Base-by-base conservation (phyloP, 2,888 invertebrate species). In the Trachelus iudaicus region DNA sequence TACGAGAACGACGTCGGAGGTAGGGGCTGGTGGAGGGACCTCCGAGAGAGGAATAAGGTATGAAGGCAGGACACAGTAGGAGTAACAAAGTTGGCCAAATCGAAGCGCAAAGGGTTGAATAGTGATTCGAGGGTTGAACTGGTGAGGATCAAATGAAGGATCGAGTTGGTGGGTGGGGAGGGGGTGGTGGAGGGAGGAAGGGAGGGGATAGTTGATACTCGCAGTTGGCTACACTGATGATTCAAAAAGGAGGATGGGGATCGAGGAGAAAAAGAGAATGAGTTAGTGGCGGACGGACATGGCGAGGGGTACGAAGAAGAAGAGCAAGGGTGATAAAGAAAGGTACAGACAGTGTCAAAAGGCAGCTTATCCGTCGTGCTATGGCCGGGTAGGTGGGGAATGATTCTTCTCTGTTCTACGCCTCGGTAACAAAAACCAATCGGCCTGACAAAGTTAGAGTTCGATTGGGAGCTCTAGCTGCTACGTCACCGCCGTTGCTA, bases 391-490 rank as follows among this genome's bases (percentile, higher is more conserved):
- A 9, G 34, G 1, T 23, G 56, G 23, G 15, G 15, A 6, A 56
- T 56, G 23, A 56, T 23, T 56, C 40, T 83, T 81, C 81, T 76
- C 79, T 80, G 83, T 15, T 33, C 81, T 82, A 79, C 79, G 81
- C 77, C 79, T 82, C 37, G 79, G 80, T 73, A 83, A 84, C 83
- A 84, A 86, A 86, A 85, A 86, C 82, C 86, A 86, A 86, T 86
- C 86, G 83, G 83, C 82, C 84, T 85, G 85, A 86, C 86, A 85
- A 86, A 85, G 86, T 86, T 86, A 84, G 83, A 82, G 82, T 87
- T 87, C 87, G 85, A 88, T 87, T 85, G 81, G 83, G 79, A 81
- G 56, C 1, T 23, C 56, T 23, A 56, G 56, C 56, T 56, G 56
- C 56, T 56, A 2, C 9, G 56, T 1, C 40, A 40, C 2, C 56